phyloP scores from a whole-genome alignment of 2,888 invertebrate genomes.

The Furcula furcula region DNA sequence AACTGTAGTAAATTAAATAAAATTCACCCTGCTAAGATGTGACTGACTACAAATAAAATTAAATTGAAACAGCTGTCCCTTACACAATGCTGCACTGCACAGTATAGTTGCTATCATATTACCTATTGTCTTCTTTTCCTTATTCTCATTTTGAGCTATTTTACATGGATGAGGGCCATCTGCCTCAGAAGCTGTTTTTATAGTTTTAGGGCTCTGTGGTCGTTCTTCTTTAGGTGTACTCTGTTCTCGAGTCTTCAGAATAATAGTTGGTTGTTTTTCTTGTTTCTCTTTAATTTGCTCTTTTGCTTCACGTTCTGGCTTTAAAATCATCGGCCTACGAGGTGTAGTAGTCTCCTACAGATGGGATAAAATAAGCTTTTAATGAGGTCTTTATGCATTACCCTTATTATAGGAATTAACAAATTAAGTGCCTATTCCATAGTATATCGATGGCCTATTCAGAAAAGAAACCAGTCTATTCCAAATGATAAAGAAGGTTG shows the following conservation, averaged over 20 bases:
- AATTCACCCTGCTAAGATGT: too few species aligned
- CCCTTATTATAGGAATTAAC: too few species aligned
- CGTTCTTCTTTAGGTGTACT: conserved; percentile 78
- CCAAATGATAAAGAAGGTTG: too few species aligned
- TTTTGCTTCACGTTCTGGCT: conserved; percentile 71
- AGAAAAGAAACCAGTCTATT: too few species aligned
- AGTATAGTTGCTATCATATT: too few species aligned
- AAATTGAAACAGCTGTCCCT: too few species aligned
- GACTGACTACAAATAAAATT: too few species aligned
- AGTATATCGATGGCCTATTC: too few species aligned
- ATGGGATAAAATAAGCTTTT: conserved; percentile 2
- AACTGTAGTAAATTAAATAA: too few species aligned
- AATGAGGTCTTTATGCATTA: too few species aligned
- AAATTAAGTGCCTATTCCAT: too few species aligned
- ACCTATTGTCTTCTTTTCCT: conserved; percentile 55
- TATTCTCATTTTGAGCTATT: conserved; percentile 78
- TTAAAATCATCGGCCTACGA: conserved; percentile 69
- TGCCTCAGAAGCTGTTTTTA: conserved; percentile 45
- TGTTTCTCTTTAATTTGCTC: conserved; percentile 60
- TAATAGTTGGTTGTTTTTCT: conserved; percentile 84
- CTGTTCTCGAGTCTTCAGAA: conserved; percentile 85
- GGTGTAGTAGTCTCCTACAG: conserved; percentile 58
- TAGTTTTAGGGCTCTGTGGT: conserved; percentile 82
- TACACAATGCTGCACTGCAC: too few species aligned
- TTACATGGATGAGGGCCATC: conserved; percentile 63